Conservation (phyloP, 2,888 invertebrate species). For the Amblyjoppa fuscipennis region DNA sequence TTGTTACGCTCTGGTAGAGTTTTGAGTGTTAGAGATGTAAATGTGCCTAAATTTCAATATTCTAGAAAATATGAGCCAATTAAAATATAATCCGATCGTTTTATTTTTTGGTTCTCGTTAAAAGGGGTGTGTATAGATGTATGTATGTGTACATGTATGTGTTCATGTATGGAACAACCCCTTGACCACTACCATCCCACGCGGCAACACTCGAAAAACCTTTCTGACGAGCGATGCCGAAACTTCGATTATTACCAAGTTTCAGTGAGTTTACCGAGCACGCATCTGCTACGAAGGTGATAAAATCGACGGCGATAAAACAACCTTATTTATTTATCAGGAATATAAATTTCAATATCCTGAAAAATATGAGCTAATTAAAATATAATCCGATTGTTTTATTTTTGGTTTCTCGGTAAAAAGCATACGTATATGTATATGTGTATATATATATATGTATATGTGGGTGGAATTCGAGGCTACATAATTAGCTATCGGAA, state of each 20-base stretch:
- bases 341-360: not conserved
- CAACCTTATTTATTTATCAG: not conserved
- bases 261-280: not conserved
- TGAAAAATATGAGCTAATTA: not conserved
- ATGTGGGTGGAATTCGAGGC: no score
- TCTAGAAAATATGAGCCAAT: not conserved
- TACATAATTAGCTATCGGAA: no score
- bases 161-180: no score
- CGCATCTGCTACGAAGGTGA: not conserved
- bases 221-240: constrained; percentile 3
- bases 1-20: no score
- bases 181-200: constrained; percentile 26
- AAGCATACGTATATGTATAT: not conserved
- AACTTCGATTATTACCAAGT: constrained; percentile 28
- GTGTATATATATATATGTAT: not conserved
- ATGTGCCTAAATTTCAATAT: not conserved
- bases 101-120: no score
- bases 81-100: not conserved
- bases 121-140: not conserved
- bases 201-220: constrained; percentile 19
- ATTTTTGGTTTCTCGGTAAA: not conserved
- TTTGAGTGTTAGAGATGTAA: no score
- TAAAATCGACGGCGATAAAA: not conserved
- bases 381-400: not conserved
- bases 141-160: not conserved